Percentiles rank a stretch among this genome's conserved stretches.
These are phyloP conservation scores for Diploscapter pachys DNA, from an alignment of 1,140 invertebrate genomes.

Conservation along the genomic window DNA sequence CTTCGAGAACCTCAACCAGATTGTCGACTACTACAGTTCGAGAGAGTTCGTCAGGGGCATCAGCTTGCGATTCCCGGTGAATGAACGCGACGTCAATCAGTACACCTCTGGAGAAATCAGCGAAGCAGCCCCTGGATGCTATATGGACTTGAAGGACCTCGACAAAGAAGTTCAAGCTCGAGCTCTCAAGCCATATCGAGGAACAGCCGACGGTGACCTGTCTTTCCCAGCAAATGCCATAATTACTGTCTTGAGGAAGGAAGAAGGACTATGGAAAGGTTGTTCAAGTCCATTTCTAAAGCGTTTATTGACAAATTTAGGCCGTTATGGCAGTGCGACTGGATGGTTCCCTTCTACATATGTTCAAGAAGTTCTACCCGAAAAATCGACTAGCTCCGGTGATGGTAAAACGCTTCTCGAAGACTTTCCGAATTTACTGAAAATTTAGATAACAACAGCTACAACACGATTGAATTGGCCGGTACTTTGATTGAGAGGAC, in stretches of 20 bases:
- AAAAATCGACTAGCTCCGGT: constrained; percentile 6
- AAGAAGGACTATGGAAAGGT: constrained; percentile 52
- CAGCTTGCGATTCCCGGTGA: constrained; percentile 50
- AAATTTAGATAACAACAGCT: constrained; percentile 42
- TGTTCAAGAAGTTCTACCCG: constrained; percentile 43
- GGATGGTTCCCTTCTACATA: constrained; percentile 57
- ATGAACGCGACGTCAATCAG: constrained; percentile 48
- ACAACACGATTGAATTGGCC: constrained; percentile 52
- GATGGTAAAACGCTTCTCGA: neutral
- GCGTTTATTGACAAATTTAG: no score
- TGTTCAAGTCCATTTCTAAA: no score
- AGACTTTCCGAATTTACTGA: neutral
- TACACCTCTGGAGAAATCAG: constrained; percentile 33
- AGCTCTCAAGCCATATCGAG: constrained; percentile 46
- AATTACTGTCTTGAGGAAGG: constrained; percentile 48
- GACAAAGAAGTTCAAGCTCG: constrained; percentile 50
- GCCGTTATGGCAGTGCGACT: constrained; percentile 34
- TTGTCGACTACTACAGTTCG: constrained; percentile 53
- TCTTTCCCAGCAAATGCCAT: constrained; percentile 47
- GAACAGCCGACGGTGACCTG: constrained; percentile 38
- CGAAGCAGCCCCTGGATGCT: constrained; percentile 42
- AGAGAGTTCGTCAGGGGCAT: constrained; percentile 55
- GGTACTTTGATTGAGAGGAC: constrained; percentile 44
- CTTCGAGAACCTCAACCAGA: constrained; percentile 57
- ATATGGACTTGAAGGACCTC: constrained; percentile 55